Evolutionary conservation across 2,113 vertebrate genomes (phyloP), one percentile per base, ranked within the genome.

Genomic region (Hippocampus abdominalis): DNA sequence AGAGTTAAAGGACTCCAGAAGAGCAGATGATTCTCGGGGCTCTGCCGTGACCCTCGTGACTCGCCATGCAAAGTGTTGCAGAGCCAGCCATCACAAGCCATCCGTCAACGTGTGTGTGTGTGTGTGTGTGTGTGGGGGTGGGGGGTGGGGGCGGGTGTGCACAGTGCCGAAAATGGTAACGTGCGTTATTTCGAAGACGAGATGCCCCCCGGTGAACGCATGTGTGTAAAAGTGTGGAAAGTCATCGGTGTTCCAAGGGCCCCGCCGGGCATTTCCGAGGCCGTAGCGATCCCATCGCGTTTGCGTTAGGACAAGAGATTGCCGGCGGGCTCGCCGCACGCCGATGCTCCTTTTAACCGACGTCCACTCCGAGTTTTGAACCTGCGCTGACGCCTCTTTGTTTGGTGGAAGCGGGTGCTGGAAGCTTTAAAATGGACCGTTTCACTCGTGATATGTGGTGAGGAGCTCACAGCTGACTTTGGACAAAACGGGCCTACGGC

Each of bases 201-300:
- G 46, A 25, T 62, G 25, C 60, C 54, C 39, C 44, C 2, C 53
- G 66, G 79, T 68, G 73, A 70, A 74, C 1, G 64, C 69, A 54
- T 73, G 71, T 79, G 80, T 80, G 71, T 68, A 56, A 77, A 66
- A 70, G 79, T 73, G 71, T 72, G 76, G 59, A 62, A 67, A 73
- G 67, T 16, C 74, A 79, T 84, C 83, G 72, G 67, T 86, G 82
- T 89, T 87, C 78, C 69, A 46, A 78, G n/a, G 32, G 65, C 82
- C 74, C 60, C 85, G 75, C 60, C 2, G 42, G 77, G 87, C 85
- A 51, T 67, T 67, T 70, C 51, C 29, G 27, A 69, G 77, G 81
- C 78, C 74, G 81, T 84, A 79, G 81, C 82, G 77, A 88, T 89
- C 86, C 73, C 85, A 81, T 90, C 86, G 74, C 82, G 87, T 87